Conservation (phyloP, 2,113 vertebrate genomes). For the Amia ocellicauda region DNA sequence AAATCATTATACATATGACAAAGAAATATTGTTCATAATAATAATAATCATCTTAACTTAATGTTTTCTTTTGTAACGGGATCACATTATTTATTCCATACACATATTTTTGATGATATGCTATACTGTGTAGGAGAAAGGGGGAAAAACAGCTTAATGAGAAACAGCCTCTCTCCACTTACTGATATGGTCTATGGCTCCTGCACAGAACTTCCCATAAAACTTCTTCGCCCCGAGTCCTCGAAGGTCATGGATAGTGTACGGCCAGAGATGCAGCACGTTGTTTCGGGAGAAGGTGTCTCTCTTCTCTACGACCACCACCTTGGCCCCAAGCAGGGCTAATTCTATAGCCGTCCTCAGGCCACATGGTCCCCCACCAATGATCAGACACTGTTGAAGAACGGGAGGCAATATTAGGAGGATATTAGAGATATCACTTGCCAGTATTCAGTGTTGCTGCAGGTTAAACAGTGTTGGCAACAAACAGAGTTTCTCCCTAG, state of each 20-base stretch:
- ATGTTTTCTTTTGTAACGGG: too few species aligned
- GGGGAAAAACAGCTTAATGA: too few species aligned
- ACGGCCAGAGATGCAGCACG: constrained; percentile 95
- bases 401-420: constrained; percentile 11
- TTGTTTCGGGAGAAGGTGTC: constrained; percentile 96
- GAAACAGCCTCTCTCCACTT: constrained; percentile 53
- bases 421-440: too few species aligned
- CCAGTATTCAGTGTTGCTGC: too few species aligned
- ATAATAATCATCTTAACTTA: too few species aligned
- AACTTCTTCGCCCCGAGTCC: constrained; percentile 95
- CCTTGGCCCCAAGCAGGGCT: constrained; percentile 88
- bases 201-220: constrained; percentile 95
- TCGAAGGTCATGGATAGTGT: constrained; percentile 92
- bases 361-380: constrained; percentile 93
- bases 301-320: constrained; percentile 90
- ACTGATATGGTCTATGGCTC: constrained; percentile 98
- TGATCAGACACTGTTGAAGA: constrained; percentile 81
- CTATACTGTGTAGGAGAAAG: too few species aligned
- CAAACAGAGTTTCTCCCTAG: too few species aligned
- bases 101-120: too few species aligned
- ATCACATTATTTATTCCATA: too few species aligned
- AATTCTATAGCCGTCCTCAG: constrained; percentile 92
- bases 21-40: too few species aligned
- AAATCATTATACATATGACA: too few species aligned
- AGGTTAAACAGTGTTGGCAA: too few species aligned